Conservation (phyloP, 37 sponge, comb jelly and placozoan genomes). For the Hormiphora californensis region DNA sequence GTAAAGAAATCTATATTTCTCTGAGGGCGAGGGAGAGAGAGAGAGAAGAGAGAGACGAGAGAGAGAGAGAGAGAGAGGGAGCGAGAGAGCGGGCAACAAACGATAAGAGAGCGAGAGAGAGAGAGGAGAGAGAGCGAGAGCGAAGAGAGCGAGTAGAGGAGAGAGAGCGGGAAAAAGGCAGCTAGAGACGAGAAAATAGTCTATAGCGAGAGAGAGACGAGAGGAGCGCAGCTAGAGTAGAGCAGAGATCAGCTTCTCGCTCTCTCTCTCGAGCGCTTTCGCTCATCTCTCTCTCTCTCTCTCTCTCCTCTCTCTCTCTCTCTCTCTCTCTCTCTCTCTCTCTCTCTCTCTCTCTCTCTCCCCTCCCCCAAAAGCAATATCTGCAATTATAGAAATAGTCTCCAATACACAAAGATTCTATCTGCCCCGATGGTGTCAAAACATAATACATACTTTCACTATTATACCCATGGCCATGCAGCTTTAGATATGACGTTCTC, state of each 20-base stretch:
- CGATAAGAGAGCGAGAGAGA: neutral
- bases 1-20: no score
- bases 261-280: neutral
- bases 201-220: neutral
- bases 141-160: neutral
- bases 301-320: conserved; percentile 44
- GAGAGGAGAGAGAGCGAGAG: neutral
- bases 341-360: neutral
- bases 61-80: neutral
- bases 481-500: no score
- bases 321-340: neutral
- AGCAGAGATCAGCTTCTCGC: neutral
- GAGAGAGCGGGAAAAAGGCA: conserved; percentile 11
- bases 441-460: no score
- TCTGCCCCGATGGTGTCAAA: no score
- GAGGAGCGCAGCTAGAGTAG: neutral
- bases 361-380: neutral
- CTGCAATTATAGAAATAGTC: neutral
- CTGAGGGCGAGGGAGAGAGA: neutral
- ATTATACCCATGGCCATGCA: no score
- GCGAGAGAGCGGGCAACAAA: neutral
- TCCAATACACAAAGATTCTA: no score
- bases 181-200: neutral
- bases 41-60: conserved; percentile 32
- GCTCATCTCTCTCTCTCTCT: neutral